Evolutionary conservation across 2,113 vertebrate species (phyloP).

Genomic region (Condylura cristata): DNA sequence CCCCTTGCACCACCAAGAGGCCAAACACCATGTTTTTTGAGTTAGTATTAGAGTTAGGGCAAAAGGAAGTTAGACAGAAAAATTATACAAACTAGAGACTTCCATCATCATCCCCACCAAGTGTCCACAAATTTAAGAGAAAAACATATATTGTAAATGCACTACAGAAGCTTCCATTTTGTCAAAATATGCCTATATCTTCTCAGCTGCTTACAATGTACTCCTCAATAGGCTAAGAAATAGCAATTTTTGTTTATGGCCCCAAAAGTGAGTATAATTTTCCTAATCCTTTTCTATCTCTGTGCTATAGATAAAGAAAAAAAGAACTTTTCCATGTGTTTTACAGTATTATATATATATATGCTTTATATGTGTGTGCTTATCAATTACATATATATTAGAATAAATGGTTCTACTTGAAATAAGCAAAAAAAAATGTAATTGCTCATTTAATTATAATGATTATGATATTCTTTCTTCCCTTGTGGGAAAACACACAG

Average conservation of each 20-base stretch:
- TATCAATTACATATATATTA: neutral
- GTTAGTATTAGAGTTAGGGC: too few species aligned
- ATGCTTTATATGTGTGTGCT: too few species aligned
- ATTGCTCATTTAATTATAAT: slow-evolving; percentile 6
- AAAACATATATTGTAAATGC: neutral
- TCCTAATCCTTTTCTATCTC: neutral
- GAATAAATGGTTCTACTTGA: neutral
- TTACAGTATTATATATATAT: too few species aligned
- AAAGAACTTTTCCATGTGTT: neutral
- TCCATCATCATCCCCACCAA: neutral
- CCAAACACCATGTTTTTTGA: too few species aligned
- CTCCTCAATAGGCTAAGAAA: neutral
- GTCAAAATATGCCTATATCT: neutral
- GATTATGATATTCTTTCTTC: neutral
- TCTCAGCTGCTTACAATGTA: neutral
- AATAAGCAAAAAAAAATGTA: neutral
- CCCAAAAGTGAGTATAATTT: neutral
- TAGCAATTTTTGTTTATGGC: neutral
- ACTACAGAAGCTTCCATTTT: neutral
- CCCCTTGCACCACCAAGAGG: too few species aligned
- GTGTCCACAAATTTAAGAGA: neutral
- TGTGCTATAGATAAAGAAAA: neutral
- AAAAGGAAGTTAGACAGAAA: neutral
- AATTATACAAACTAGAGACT: neutral
- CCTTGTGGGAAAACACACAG: neutral